Conservation (phyloP, 2,888 invertebrate species). For the Tenthredo scrophulariae region DNA sequence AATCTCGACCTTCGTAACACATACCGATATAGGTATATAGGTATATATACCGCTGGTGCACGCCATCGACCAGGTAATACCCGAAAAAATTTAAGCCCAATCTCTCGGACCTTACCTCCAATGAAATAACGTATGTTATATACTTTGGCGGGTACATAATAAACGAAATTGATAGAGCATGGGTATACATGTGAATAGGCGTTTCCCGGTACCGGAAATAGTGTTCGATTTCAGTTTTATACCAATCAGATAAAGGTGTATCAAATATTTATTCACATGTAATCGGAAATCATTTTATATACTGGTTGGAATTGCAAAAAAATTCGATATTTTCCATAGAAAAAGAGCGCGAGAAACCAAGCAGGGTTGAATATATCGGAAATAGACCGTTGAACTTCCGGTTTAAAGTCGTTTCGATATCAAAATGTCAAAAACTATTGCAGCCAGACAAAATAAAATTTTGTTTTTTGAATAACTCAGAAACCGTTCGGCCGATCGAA, state of each 20-base stretch:
- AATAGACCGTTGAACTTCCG: no score
- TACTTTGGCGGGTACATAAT: not conserved
- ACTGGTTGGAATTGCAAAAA: no score
- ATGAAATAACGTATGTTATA: not conserved
- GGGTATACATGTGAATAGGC: not conserved
- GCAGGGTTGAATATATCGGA: no score
- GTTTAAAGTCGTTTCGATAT: no score
- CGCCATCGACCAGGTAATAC: not conserved
- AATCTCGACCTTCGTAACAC: conserved; percentile 46
- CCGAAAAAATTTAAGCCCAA: not conserved
- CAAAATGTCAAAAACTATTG: no score
- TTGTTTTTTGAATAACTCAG: no score
- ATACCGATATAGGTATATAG: not conserved
- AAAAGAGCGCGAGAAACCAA: no score
- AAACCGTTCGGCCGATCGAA: no score
- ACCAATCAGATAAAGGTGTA: not conserved
- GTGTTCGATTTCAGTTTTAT: not conserved
- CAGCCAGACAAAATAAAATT: no score
- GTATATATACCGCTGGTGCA: not conserved
- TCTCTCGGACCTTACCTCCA: not conserved
- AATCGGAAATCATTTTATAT: not conserved
- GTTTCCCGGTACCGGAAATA: conserved; percentile 6
- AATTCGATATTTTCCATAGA: no score
- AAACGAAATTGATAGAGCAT: not conserved
- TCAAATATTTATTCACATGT: not conserved